A percentile compares a stretch with the other conserved stretches of the same genome.
phyloP scores from a whole-genome alignment of 2,797 vertebrate genomes.

The Rhabdophis nuchalis region DNA sequence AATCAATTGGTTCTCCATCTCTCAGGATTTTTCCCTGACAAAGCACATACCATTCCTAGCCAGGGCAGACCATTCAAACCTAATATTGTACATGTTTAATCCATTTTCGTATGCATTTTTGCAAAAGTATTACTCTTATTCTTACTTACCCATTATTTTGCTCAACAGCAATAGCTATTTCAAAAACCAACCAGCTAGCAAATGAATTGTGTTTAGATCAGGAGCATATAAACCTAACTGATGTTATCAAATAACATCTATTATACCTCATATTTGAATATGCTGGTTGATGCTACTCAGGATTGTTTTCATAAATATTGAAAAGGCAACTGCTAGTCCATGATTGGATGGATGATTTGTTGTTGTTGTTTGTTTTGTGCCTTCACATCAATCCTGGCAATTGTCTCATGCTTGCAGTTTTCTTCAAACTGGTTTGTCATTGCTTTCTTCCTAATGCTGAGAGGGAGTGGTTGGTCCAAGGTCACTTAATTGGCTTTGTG shows the following conservation, averaged over 20 bases:
- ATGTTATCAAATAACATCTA: background rate
- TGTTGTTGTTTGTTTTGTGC: background rate
- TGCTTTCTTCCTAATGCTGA: background rate
- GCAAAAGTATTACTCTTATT: background rate
- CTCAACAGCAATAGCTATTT: background rate
- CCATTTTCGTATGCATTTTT: background rate
- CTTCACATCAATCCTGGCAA: background rate
- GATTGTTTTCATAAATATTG: background rate
- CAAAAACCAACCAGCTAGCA: background rate
- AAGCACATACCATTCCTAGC: background rate
- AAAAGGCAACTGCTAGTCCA: background rate
- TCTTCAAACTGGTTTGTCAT: background rate
- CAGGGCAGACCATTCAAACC: background rate
- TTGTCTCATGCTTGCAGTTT: background rate
- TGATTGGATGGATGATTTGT: background rate
- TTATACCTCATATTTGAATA: background rate
- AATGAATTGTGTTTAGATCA: slow-evolving; percentile 38
- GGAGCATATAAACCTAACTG: background rate
- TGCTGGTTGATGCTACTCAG: background rate
- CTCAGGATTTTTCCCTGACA: background rate
- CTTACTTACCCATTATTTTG: background rate
- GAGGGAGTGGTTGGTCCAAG: background rate
- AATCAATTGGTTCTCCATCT: background rate
- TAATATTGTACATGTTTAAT: background rate
- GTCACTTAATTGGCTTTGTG: background rate